A percentile compares a stretch with the other conserved stretches of the same genome.
These are phyloP conservation scores for Eupithecia exiguata DNA, from an alignment of 2,888 invertebrate genomes.

Conservation along the genomic window DNA sequence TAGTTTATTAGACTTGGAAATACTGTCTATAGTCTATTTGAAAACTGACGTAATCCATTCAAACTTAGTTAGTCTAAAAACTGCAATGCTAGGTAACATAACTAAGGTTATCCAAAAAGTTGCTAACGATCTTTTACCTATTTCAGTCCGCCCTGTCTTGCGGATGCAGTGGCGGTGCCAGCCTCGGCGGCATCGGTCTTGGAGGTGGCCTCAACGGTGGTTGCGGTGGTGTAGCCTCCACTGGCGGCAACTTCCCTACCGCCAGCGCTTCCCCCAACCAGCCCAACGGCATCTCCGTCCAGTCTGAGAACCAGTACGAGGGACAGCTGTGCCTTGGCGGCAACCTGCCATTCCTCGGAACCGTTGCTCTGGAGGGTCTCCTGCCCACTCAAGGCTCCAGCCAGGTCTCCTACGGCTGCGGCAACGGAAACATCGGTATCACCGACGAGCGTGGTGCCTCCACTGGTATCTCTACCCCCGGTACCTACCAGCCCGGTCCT, in stretches of 20 bases:
- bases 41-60: not conserved
- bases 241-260: constrained; percentile 28
- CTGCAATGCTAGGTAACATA: not conserved
- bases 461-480: constrained; percentile 24
- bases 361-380: constrained; percentile 35
- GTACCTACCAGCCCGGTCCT: constrained; percentile 15
- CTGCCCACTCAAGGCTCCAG: constrained; percentile 34
- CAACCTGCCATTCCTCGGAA: constrained; percentile 36
- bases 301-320: constrained; percentile 40
- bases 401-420: constrained; percentile 36
- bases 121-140: not conserved
- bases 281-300: constrained; percentile 31
- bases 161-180: not conserved
- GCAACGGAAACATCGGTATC: constrained; percentile 27
- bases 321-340: constrained; percentile 33
- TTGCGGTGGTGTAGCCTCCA: constrained; percentile 17
- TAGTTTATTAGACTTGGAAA: not conserved
- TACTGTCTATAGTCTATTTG: not conserved
- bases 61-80: not conserved
- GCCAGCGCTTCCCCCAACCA: constrained; percentile 31
- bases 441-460: constrained; percentile 18
- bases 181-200: constrained; percentile 12
- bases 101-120: not conserved
- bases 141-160: constrained; percentile 5
- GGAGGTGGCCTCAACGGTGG: constrained; percentile 19